Conservation (phyloP, 1,140 invertebrate genomes). For the Cyclargus thomasi region DNA sequence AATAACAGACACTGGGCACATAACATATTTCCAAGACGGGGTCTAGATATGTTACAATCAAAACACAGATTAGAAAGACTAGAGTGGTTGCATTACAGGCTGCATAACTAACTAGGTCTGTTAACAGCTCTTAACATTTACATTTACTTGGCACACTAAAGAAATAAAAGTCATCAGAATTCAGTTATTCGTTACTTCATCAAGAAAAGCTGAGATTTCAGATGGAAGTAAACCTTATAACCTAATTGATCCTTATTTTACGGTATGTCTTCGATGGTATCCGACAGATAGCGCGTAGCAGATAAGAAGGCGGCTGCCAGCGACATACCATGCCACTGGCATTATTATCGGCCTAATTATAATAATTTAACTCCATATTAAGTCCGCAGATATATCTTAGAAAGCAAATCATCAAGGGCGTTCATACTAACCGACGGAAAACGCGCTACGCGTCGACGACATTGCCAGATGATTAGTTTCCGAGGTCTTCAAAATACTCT, state of each 20-base stretch:
- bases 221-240: neutral
- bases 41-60: too few relatives aligned
- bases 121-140: too few relatives aligned
- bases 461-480: too few relatives aligned
- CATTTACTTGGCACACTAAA: too few relatives aligned
- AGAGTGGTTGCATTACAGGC: too few relatives aligned
- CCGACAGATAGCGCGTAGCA: neutral
- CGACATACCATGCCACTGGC: neutral
- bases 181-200: neutral
- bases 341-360: constrained; percentile 3
- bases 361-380: neutral
- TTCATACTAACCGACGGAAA: neutral
- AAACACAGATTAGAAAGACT: too few relatives aligned
- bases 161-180: neutral
- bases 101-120: too few relatives aligned
- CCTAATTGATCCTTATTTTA: neutral
- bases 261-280: neutral
- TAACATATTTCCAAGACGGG: too few relatives aligned
- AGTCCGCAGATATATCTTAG: neutral
- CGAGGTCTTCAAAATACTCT: too few relatives aligned
- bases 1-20: too few relatives aligned
- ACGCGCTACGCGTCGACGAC: neutral
- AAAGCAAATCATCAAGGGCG: neutral
- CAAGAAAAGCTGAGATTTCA: neutral
- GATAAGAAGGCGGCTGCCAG: neutral